Percentiles rank a stretch among this genome's conserved stretches.
These are phyloP conservation scores for Shargacucullia verbasci DNA, from an alignment of 2,888 invertebrate genomes.

Conservation along the genomic window DNA sequence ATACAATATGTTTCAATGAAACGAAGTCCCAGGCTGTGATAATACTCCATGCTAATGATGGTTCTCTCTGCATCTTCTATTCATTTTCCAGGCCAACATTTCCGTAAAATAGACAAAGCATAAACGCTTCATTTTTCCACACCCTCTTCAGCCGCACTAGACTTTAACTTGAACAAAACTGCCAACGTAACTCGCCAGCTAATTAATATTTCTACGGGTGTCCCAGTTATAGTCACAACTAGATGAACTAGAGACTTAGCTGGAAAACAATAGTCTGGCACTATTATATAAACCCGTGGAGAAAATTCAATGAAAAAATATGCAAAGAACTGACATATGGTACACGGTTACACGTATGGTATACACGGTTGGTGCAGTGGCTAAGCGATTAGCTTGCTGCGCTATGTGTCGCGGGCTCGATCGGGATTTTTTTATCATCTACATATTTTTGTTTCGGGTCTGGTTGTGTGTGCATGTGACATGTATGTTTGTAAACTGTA, in stretches of 20 bases:
- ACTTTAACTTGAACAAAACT: conserved; percentile 24
- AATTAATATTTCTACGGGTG: conserved; percentile 50
- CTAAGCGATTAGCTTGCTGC: no score
- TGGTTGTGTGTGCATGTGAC: no score
- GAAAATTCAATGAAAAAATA: no score
- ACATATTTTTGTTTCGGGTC: no score
- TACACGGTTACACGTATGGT: no score
- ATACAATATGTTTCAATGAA: no score
- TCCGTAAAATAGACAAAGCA: neutral
- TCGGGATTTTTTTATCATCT: no score
- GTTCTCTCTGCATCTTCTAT: neutral
- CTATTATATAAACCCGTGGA: neutral
- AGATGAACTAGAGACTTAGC: conserved; percentile 45
- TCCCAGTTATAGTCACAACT: conserved; percentile 55
- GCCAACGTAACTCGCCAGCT: conserved; percentile 33
- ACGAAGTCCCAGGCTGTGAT: no score
- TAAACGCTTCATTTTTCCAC: conserved; percentile 29
- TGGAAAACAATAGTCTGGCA: conserved; percentile 41
- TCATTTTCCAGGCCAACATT: conserved; percentile 17
- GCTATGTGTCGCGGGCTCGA: no score
- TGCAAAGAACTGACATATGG: no score
- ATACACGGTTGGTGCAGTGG: no score
- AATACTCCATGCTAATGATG: neutral
- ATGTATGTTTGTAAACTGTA: no score
- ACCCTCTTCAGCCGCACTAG: neutral